Base-by-base conservation (phyloP, 2,797 vertebrate genomes). In the Amblyopsis hoosieri region DNA sequence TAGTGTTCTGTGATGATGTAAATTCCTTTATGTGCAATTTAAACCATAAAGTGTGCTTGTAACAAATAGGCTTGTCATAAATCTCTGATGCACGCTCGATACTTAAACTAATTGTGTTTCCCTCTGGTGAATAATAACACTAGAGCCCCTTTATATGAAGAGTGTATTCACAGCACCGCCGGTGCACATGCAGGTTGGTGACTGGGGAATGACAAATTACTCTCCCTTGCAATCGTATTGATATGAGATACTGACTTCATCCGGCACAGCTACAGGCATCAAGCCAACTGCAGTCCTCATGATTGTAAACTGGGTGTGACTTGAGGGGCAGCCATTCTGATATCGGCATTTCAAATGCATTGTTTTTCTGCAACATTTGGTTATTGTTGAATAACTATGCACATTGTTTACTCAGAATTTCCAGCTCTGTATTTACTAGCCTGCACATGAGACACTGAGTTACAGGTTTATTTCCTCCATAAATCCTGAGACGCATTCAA, bases 11-110 rank as follows among this genome's bases (percentile, higher is more conserved):
- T 9, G 54, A 48, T 81, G 62, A 78, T 80, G 62, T 64, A 67
- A 71, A 82, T 69, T 76, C 4, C 67, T 79, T 74, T 63, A 79
- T 73, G 79, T 59, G 57, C 68, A 75, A 84, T 86, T 87, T 67
- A 87, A 73, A 37, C 58, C 52, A 45, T 68, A 60, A 64, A 67
- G 60, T 51, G 64, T 55, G 37, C 51, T 59, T 37, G 48, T 55
- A 64, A 60, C 71, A 64, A 68, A 64, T 63, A 49, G 52, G 52
- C 60, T 57, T 31, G 17, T 56, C 50, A 47, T 51, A 54, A 62
- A 67, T 72, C 45, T 23, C 15, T 23, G 55, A 67, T 54, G 55
- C 31, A 46, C 23, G 29, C 50, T 48, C 14, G 47, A 45, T 64
- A 61, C 66, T 73, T 68, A 60, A 56, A 56, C 57, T 74, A 69